Evolutionary conservation across 2,797 vertebrate genomes (phyloP).

Genomic region (Acomys russatus): DNA sequence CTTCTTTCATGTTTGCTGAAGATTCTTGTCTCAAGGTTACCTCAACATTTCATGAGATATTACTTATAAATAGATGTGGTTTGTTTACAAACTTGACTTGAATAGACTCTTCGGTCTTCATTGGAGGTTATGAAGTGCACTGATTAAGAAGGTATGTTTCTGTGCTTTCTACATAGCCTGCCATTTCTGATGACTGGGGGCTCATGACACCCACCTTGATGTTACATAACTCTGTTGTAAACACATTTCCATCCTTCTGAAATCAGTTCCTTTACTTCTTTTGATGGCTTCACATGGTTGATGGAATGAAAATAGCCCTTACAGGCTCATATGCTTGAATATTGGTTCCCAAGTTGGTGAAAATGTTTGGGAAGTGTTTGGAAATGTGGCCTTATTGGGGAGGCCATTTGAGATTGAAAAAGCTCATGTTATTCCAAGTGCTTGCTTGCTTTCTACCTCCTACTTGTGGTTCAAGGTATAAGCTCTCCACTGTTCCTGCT

Average conservation of each 20-base stretch:
- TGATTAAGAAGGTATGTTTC: neutral
- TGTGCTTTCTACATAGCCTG: neutral
- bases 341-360: neutral
- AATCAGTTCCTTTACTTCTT: neutral
- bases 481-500: neutral
- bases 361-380: neutral
- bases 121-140: neutral
- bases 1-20: neutral
- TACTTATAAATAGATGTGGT: neutral
- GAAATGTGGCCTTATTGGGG: neutral
- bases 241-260: neutral
- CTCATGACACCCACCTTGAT: neutral
- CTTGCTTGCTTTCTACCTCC: neutral
- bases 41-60: neutral
- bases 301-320: neutral
- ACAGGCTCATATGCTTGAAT: neutral
- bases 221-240: neutral
- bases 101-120: neutral
- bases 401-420: neutral
- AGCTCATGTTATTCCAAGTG: neutral
- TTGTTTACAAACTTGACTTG: neutral
- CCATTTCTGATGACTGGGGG: neutral
- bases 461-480: neutral
- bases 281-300: neutral
- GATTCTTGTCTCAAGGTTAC: neutral